These are phyloP conservation scores for Virgularia gustaviana DNA, from an alignment of 92 coral and sea anemone genomes.

Conservation along the genomic window DNA sequence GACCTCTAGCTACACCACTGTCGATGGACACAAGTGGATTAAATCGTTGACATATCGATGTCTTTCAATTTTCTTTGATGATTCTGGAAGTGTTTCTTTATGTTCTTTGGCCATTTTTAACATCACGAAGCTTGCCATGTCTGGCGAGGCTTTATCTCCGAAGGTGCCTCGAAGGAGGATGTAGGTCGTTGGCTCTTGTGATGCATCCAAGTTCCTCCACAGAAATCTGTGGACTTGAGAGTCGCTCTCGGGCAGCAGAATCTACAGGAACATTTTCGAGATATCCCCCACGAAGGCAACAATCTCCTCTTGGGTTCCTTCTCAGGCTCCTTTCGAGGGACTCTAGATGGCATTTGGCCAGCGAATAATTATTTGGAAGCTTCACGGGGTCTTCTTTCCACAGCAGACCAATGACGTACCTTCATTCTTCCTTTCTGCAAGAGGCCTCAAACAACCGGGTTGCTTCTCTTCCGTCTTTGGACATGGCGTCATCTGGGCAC, in stretches of 20 bases:
- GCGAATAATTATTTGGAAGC: conserved; percentile 33
- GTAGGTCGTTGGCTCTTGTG: conserved; percentile 27
- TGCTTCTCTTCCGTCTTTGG: conserved; percentile 15
- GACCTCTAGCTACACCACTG: conserved; percentile 15
- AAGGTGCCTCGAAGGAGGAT: conserved; percentile 21
- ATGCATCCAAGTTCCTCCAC: conserved; percentile 41
- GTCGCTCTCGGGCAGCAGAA: conserved; percentile 32
- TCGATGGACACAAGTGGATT: conserved; percentile 16
- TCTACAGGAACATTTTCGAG: conserved; percentile 44
- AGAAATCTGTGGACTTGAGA: conserved; percentile 42
- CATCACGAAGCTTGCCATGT: conserved; percentile 46
- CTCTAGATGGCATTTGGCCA: conserved; percentile 15
- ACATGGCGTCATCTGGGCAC: conserved; percentile 17
- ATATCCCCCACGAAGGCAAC: conserved; percentile 33
- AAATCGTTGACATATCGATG: conserved; percentile 22
- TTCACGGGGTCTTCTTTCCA: conserved; percentile 18
- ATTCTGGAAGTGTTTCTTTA: neutral
- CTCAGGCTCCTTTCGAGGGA: conserved; percentile 17
- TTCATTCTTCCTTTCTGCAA: neutral
- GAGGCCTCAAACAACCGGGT: conserved; percentile 24
- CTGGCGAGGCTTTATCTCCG: conserved; percentile 48
- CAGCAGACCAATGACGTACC: conserved; percentile 12
- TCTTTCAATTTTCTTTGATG: neutral
- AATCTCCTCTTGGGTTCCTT: conserved; percentile 26
- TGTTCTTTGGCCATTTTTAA: conserved; percentile 44